Conservation (phyloP, 2,113 vertebrate genomes). For the Oncorhynchus kisutch region DNA sequence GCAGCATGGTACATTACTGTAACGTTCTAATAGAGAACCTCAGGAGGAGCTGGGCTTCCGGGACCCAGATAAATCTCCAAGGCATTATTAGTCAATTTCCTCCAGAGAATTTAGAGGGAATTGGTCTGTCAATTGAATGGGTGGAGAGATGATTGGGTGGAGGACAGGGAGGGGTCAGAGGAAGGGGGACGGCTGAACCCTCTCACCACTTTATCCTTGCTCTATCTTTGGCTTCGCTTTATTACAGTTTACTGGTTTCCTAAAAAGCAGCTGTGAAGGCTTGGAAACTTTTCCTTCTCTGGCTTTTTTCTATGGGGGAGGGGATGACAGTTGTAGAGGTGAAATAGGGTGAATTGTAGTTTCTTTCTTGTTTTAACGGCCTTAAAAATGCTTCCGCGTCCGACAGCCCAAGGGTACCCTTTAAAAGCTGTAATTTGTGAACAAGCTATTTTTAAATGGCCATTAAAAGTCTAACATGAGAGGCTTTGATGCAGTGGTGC, state of each 20-base stretch:
- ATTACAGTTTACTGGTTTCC: too few relatives aligned
- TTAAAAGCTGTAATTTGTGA: constrained; percentile 38
- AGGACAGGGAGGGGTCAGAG: not conserved
- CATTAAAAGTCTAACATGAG: constrained; percentile 6
- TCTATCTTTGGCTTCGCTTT: not conserved
- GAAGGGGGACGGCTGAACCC: not conserved
- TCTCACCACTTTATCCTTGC: constrained; percentile 8
- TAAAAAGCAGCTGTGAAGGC: too few relatives aligned
- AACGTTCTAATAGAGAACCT: not conserved
- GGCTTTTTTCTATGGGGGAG: not conserved
- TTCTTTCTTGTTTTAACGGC: not conserved
- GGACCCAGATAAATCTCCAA: constrained; percentile 12
- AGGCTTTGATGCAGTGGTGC: not conserved
- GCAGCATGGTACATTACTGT: too few relatives aligned
- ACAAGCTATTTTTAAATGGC: constrained; percentile 11
- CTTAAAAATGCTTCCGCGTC: constrained; percentile 4
- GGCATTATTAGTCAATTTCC: constrained; percentile 45
- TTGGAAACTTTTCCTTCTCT: not conserved
- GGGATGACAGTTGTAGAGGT: not conserved
- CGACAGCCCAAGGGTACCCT: constrained; percentile 6
- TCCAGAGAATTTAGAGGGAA: constrained; percentile 41
- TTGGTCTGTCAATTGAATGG: constrained; percentile 37
- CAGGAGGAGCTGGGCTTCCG: not conserved
- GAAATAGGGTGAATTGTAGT: constrained; percentile 18
- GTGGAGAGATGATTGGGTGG: not conserved